Conservation (phyloP, 2,797 vertebrate species). For the Taeniopygia guttata region DNA sequence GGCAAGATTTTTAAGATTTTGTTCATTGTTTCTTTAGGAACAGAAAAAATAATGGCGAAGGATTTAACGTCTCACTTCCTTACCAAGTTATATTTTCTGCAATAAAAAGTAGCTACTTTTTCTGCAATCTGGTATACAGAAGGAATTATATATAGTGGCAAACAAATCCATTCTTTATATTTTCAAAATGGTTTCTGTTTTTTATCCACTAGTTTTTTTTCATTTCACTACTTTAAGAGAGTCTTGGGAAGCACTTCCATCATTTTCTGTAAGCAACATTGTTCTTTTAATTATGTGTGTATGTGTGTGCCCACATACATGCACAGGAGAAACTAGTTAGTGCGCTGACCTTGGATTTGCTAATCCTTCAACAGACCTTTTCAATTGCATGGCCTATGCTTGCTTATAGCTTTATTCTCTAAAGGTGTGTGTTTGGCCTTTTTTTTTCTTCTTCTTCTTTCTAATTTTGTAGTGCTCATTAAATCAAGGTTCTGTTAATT, state of each 20-base stretch:
- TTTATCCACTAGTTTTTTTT: not conserved
- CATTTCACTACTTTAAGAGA: not conserved
- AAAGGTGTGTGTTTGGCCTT: not conserved
- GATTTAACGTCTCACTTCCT: not conserved
- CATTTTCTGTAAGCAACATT: not conserved
- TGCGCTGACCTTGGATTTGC: not conserved
- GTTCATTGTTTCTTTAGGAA: not conserved
- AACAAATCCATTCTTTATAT: not conserved
- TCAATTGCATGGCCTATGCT: not conserved
- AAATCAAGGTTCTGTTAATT: not conserved
- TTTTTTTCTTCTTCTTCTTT: not conserved
- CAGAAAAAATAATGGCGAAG: not conserved
- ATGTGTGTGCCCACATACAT: fast-evolving
- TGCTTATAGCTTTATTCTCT: not conserved
- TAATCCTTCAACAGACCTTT: not conserved
- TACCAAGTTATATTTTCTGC: not conserved
- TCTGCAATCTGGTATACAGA: not conserved
- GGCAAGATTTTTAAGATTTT: not conserved
- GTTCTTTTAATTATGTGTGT: not conserved
- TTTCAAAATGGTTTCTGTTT: not conserved
- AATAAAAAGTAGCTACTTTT: not conserved
- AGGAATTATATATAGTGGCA: not conserved
- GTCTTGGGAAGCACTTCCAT: not conserved
- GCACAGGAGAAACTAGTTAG: not conserved
- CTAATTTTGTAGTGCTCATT: not conserved